phyloP scores from a whole-genome alignment of 1,140 invertebrate genomes.

The Eciton burchellii region DNA sequence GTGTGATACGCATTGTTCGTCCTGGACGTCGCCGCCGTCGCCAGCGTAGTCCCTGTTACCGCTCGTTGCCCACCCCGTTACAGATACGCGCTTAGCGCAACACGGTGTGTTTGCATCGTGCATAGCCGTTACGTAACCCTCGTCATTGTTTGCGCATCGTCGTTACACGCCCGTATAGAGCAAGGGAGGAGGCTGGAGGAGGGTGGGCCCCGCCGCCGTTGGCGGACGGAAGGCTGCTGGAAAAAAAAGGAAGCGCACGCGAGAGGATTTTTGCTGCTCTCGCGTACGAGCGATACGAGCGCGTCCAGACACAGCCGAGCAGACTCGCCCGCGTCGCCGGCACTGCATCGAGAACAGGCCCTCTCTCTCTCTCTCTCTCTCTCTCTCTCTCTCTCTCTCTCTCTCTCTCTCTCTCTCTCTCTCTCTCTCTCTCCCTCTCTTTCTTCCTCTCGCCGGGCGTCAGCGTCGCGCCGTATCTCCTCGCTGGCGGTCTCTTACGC shows the following conservation, averaged over 20 bases:
- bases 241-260: slow-evolving; percentile 59
- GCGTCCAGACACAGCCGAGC: slow-evolving; percentile 60
- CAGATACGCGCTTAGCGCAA: slow-evolving; percentile 66
- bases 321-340: slow-evolving; percentile 65
- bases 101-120: slow-evolving; percentile 66
- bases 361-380: slow-evolving; percentile 53
- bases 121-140: slow-evolving; percentile 72
- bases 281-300: slow-evolving; percentile 39
- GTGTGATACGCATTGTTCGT: slow-evolving; percentile 74
- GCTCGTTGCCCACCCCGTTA: slow-evolving; percentile 62
- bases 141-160: slow-evolving; percentile 76
- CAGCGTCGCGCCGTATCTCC: not conserved
- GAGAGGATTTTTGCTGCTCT: slow-evolving; percentile 63
- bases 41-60: slow-evolving; percentile 65
- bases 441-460: slow-evolving; percentile 25
- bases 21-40: slow-evolving; percentile 65
- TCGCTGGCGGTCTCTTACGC: slow-evolving; percentile 37
- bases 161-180: slow-evolving; percentile 66
- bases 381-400: slow-evolving; percentile 14
- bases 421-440: slow-evolving; percentile 41
- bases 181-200: slow-evolving; percentile 66
- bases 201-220: slow-evolving; percentile 33
- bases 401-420: not conserved
- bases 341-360: slow-evolving; percentile 67
- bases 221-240: slow-evolving; percentile 44